Evolutionary conservation across 35 echinoderm and acorn worm species (phyloP), one percentile per base, ranked within the genome.

Genomic region (Apostichopus japonicus): DNA sequence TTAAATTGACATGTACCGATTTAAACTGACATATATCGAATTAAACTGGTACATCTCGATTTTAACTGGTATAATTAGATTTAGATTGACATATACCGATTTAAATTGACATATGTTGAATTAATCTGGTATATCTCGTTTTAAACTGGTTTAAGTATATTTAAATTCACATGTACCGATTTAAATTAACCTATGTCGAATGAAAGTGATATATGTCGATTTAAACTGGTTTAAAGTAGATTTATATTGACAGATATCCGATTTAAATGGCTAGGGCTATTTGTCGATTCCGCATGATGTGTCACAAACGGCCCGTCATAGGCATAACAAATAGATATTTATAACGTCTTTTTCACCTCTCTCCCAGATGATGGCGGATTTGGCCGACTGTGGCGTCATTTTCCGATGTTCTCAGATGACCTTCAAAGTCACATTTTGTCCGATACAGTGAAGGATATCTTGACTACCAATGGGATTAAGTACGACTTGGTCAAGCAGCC

Each of bases 341-440:
- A 44, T 55, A 21, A 54, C 53, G 53, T 84, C 10, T 1, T 21
- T 21, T 58, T 19, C 33, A 10, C 53, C 54, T 58, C 13, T 55
- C 53, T 86, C 54, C 15, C 86, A 87, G 86, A 44, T 7, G 55
- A 87, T 19, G 16, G 56, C 10, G 56, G 86, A n/a, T 22, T 87
- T 4, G 13, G 86, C n/a, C 86, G 56, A 56, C 56, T 62, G 2
- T 87, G 86, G 86, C 67, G 56, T 24, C 56, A 23, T 5, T 65
- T 87, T 23, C 86, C 86, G 14, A 62, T 24, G 86, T 63, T 87
- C 58, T 17, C 53, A 7, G 86, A 62, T 56, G 22, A 87, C 23
- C 17, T 63, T 62, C 55, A 58, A 14, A 65, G 14, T 0, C 86
- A 63, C 6, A 8, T 71, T 33, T 23, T 10, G 8, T 21, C 86